Evolutionary conservation across 2,113 vertebrate species (phyloP), one percentile per base, ranked within the genome.

Genomic region (Paralichthys olivaceus): DNA sequence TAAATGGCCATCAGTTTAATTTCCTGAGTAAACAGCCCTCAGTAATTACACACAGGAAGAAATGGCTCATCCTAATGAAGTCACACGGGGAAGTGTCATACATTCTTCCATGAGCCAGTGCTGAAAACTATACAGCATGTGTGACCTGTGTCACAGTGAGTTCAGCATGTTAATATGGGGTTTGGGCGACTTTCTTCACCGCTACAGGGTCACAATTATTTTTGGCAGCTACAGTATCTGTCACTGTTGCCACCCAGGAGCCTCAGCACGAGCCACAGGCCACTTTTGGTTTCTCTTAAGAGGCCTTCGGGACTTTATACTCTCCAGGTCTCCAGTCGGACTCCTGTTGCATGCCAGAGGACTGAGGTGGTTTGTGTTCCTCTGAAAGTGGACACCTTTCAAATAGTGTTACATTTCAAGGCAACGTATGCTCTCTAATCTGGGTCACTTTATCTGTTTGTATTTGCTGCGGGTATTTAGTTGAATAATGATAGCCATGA

Each of bases 381-480:
- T 90, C 89, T 91, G 90, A 90, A 91, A 93, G 85, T 87, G 85
- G 90, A 93, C 90, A 93, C 90, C 92, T 90, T 86, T 89, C 80
- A 85, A 89, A 92, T 84, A 86, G 92, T 90, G 84, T 92, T 86
- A 75, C 86, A 84, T 93, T 92, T 93, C 90, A 92, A 85, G 86
- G 72, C 77, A 66, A 86, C 63, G 60, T 85, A 87, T 84, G 85
- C 75, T 32, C n/a, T 28, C 75, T 82, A 88, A 93, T 92, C 90
- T 90, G 85, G 86, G 87, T 91, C 87, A 84, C 87, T 90, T 93
- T 89, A 90, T 89, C 82, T 87, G 89, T 91, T 85, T 89, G 82
- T 84, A 84, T 90, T 81, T 60, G 84, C 84, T 58, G 85, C 81
- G 80, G 75, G 79, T 80, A 75, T 91, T 90, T 78, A 71, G 84